Percentiles rank a stretch among this genome's conserved stretches.
Conservation (phyloP, 2,888 invertebrate genomes). For the Cerastis rubricosa region DNA sequence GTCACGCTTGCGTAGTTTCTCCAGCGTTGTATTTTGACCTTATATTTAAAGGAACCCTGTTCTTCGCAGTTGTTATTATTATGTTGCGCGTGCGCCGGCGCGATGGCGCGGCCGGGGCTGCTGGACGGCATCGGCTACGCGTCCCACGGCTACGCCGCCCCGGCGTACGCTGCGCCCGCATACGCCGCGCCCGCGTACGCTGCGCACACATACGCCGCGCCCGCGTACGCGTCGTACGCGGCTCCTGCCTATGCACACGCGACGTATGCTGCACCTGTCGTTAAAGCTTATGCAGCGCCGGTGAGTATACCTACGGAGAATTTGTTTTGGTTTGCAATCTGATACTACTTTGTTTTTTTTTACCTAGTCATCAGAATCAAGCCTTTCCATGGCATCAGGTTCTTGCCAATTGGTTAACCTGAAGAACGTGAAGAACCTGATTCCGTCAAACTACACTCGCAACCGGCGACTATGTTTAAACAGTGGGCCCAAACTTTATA, state of each 20-base stretch:
- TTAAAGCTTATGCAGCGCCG: slow-evolving; percentile 57
- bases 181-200: slow-evolving; percentile 65
- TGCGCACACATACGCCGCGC: slow-evolving; percentile 64
- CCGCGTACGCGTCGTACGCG: slow-evolving; percentile 52
- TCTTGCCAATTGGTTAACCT: neutral
- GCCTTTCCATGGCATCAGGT: neutral
- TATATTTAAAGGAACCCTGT: neutral
- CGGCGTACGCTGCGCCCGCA: slow-evolving; percentile 62
- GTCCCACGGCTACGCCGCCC: slow-evolving; percentile 61
- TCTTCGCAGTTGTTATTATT: slow-evolving; percentile 80
- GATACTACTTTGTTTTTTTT: neutral
- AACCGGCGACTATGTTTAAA: neutral
- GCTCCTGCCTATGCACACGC: slow-evolving; percentile 55
- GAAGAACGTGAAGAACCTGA: too few species aligned
- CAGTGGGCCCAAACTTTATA: neutral
- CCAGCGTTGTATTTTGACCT: neutral
- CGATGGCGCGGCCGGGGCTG: slow-evolving; percentile 59
- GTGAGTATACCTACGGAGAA: slow-evolving; percentile 68
- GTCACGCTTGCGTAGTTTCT: neutral
- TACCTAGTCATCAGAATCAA: too few species aligned
- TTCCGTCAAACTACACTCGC: neutral
- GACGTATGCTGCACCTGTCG: slow-evolving; percentile 56
- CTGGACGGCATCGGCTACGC: slow-evolving; percentile 61
- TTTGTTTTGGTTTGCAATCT: neutral
- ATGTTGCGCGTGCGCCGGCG: slow-evolving; percentile 84